Evolutionary conservation across 2,797 vertebrate genomes (phyloP), one percentile per base, ranked within the genome.

Genomic region (Sarcoramphus papa): DNA sequence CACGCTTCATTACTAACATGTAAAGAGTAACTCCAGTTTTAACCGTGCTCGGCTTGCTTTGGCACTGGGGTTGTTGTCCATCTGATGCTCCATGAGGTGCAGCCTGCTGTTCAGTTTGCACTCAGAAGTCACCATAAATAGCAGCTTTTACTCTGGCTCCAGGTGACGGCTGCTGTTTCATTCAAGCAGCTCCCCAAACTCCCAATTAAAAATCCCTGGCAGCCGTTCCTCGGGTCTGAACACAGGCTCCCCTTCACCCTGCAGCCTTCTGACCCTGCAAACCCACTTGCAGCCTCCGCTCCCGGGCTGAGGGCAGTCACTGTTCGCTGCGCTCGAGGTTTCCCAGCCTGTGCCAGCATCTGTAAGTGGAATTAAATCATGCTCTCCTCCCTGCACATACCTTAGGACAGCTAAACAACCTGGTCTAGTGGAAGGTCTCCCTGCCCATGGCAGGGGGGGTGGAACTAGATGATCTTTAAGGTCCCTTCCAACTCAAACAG

Each of bases 271-370:
- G 90, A 88, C 90, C 90, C 64, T 7, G 43, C 83, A 56, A 43
- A 56, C 31, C 48, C 47, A 0, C 64, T 27, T 2, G 30, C 16
- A 33, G 28, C 60, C 67, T 76, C 48, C 1, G 5, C 31, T n/a
- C 45, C 57, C 2, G 7, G n/a, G 27, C 45, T n/a, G 48, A 40
- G 53, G 51, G 53, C 67, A 10, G 25, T 4, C 27, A 8, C 73
- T 25, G 3, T 14, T 65, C 2, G 3, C 65, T 47, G 43, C 1
- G 1, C 45, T 7, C 0, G 1, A 77, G 95, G 86, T 89, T 93
- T 92, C 73, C 80, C 81, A 65, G 74, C 86, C 50, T 1, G 4
- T 72, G 88, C 85, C 95, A 93, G 63, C 54, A 43, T n/a, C 83
- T 62, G 30, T 9, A 51, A 76, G 56, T 6, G 75, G 68, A 67